Percentiles rank a stretch among this genome's conserved stretches.
phyloP scores from a whole-genome alignment of 2,113 vertebrate species.

The Albula glossodonta region DNA sequence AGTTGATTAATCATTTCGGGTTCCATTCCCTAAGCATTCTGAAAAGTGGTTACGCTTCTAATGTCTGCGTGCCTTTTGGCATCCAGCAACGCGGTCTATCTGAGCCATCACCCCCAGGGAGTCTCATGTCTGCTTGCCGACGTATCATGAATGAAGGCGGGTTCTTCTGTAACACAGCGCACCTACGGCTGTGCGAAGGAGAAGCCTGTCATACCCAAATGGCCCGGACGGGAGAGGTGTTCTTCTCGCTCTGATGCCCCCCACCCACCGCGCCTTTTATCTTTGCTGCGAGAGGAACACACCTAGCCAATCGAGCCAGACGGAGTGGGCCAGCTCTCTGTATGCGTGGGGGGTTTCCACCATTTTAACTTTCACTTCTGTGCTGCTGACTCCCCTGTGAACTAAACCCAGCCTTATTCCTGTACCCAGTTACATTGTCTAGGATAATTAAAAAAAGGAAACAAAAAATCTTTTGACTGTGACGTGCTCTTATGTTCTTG shows the following conservation, averaged over 20 bases:
- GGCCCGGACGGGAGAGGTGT: not conserved
- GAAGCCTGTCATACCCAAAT: not conserved
- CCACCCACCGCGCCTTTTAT: not conserved
- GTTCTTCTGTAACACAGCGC: not conserved
- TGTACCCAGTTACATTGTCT: conserved; percentile 12
- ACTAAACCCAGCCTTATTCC: not conserved
- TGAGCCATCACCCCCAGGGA: not conserved
- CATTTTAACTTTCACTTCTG: not conserved
- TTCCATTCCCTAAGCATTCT: not conserved
- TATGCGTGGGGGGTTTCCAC: not conserved
- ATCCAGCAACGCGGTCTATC: not conserved
- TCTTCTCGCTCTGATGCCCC: not conserved
- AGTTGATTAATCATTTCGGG: not conserved
- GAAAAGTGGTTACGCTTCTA: not conserved
- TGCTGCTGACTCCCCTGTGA: not conserved
- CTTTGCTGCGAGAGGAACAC: not conserved
- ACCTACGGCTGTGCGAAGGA: not conserved
- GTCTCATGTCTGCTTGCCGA: not conserved
- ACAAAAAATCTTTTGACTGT: not conserved
- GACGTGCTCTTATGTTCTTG: not conserved
- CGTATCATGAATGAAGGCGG: not conserved
- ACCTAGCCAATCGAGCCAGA: not conserved
- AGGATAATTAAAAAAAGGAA: conserved; percentile 15
- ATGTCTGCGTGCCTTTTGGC: not conserved
- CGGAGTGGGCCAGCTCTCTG: not conserved